phyloP scores from a whole-genome alignment of 92 coral and sea anemone genomes.

The Porites rus region DNA sequence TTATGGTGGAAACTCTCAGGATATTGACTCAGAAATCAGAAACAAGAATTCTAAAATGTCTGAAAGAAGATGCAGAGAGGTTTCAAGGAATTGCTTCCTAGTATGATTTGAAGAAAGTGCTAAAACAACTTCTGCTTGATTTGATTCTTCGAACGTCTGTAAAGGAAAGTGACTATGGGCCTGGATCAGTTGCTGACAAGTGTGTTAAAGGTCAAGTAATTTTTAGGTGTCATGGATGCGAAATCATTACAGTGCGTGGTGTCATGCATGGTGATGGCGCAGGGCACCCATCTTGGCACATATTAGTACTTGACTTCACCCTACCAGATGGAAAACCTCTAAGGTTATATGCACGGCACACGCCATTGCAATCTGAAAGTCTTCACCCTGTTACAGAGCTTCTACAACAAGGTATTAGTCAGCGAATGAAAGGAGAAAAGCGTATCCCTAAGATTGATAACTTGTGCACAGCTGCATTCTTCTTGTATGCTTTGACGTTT shows the following conservation, averaged over 20 bases:
- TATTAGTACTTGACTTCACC: constrained; percentile 28
- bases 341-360: constrained; percentile 1
- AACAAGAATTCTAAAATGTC: not conserved
- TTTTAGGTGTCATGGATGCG: constrained; percentile 22
- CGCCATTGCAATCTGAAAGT: constrained; percentile 20
- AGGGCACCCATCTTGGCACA: constrained; percentile 26
- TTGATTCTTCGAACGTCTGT: constrained; percentile 41
- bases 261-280: constrained; percentile 42
- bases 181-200: constrained; percentile 40
- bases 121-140: constrained; percentile 35
- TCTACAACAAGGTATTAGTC: constrained; percentile 43
- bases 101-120: constrained; percentile 3
- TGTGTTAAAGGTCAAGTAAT: constrained; percentile 20
- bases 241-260: constrained; percentile 18
- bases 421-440: constrained; percentile 28
- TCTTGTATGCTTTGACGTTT: constrained; percentile 45
- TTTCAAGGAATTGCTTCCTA: not conserved
- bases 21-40: constrained; percentile 33
- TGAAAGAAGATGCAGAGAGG: constrained; percentile 2
- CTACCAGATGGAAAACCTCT: constrained; percentile 37
- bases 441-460: constrained; percentile 45
- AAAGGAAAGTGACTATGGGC: constrained; percentile 6
- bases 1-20: constrained; percentile 13
- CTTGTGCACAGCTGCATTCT: constrained; percentile 49
- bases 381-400: constrained; percentile 56